These are phyloP conservation scores for Eupeodes latifasciatus DNA, from an alignment of 2,888 invertebrate genomes.

Conservation along the genomic window DNA sequence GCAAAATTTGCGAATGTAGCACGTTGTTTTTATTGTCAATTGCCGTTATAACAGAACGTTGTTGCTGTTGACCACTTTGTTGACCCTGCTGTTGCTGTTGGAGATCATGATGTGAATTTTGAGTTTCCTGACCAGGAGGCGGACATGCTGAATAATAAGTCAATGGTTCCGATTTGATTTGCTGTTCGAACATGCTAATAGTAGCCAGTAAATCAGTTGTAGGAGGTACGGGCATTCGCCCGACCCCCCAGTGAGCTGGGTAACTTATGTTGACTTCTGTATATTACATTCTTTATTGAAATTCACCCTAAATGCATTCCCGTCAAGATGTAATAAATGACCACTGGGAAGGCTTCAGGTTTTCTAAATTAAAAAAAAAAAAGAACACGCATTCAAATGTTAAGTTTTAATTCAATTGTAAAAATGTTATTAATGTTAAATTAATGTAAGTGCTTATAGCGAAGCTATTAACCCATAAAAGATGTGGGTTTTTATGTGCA, in stretches of 20 bases:
- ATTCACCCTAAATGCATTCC: slow-evolving; percentile 59
- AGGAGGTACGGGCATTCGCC: slow-evolving; percentile 87
- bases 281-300: slow-evolving; percentile 70
- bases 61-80: slow-evolving; percentile 78
- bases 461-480: background rate
- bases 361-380: slow-evolving; percentile 45
- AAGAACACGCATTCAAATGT: slow-evolving; percentile 14
- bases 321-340: slow-evolving; percentile 32
- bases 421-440: background rate
- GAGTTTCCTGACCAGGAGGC: slow-evolving; percentile 79
- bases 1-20: slow-evolving; percentile 80
- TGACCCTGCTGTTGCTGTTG: slow-evolving; percentile 84
- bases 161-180: slow-evolving; percentile 89
- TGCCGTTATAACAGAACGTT: slow-evolving; percentile 81
- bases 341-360: slow-evolving; percentile 32
- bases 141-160: slow-evolving; percentile 85
- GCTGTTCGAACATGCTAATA: slow-evolving; percentile 89
- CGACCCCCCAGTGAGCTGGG: slow-evolving; percentile 87
- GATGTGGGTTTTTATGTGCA: background rate
- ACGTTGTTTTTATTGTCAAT: slow-evolving; percentile 83
- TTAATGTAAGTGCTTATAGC: slow-evolving; percentile 11
- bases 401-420: slow-evolving; percentile 14
- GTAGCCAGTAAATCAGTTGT: slow-evolving; percentile 87
- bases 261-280: slow-evolving; percentile 85
- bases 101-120: slow-evolving; percentile 83